Evolutionary conservation across 2,113 vertebrate genomes (phyloP).

Genomic region (Dicaeum eximium): DNA sequence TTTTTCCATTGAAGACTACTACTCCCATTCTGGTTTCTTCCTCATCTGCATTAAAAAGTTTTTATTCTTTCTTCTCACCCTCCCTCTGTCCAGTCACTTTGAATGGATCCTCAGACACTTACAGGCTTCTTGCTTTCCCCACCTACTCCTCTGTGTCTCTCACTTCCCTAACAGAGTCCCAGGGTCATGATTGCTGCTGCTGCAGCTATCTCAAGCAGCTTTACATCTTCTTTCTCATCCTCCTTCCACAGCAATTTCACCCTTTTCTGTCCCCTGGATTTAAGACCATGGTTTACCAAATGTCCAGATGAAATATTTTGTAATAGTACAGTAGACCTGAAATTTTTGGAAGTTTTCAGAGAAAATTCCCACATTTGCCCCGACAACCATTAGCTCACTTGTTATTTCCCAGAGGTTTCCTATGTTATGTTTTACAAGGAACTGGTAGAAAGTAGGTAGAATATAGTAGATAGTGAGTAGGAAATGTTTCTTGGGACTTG

Average conservation of each 20-base stretch:
- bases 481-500: constrained; percentile 26
- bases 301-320: not conserved
- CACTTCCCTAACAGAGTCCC: not conserved
- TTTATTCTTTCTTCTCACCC: not conserved
- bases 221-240: not conserved
- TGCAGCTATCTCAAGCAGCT: not conserved
- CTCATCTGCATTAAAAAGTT: not conserved
- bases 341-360: not conserved
- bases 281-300: not conserved
- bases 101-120: not conserved
- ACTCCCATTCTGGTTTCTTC: not conserved
- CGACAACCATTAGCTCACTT: constrained; percentile 9
- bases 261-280: not conserved
- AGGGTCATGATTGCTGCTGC: not conserved
- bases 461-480: not conserved
- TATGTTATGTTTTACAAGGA: constrained; percentile 3
- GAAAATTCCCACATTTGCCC: constrained; percentile 41
- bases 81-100: not conserved
- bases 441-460: not conserved
- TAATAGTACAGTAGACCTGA: not conserved
- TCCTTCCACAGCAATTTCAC: not conserved
- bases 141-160: not conserved
- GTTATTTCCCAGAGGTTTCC: constrained; percentile 46
- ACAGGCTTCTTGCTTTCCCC: not conserved
- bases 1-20: not conserved